phyloP scores from a whole-genome alignment of 2,888 invertebrate genomes.

The Parelbella ahira region DNA sequence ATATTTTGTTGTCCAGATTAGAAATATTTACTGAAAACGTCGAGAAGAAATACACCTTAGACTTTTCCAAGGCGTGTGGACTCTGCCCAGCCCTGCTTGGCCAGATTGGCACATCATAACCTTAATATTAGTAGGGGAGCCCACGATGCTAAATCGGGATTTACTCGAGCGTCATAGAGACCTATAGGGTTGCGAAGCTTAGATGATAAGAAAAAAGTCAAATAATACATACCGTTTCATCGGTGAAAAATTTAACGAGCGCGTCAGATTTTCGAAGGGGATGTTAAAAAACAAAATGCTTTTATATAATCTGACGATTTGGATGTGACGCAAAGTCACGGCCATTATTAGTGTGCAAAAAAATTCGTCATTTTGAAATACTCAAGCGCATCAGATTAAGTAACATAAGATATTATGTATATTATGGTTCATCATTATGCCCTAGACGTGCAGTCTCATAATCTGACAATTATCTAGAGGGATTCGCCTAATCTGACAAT shows the following conservation, averaged over 20 bases:
- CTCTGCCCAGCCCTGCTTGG: too few species aligned
- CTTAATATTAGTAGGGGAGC: conserved; percentile 26
- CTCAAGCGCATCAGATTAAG: too few species aligned
- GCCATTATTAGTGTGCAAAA: conserved; percentile 27
- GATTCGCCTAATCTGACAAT: conserved; percentile 3
- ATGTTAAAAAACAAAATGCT: conserved; percentile 17
- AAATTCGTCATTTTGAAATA: conserved; percentile 31
- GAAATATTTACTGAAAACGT: too few species aligned
- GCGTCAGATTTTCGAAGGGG: conserved; percentile 25
- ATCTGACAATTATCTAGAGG: conserved; percentile 1
- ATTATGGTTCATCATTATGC: conserved; percentile 27
- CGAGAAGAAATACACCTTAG: too few species aligned
- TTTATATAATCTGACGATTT: conserved; percentile 28
- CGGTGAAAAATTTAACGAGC: conserved; percentile 5
- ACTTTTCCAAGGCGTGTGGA: too few species aligned
- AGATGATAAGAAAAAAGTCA: too few species aligned
- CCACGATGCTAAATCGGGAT: conserved; percentile 26
- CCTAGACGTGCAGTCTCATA: conserved; percentile 17
- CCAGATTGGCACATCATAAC: too few species aligned
- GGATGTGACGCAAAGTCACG: conserved; percentile 29
- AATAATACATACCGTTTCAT: conserved; percentile 1
- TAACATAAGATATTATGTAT: too few species aligned
- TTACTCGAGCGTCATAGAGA: conserved; percentile 26
- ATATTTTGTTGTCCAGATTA: too few species aligned
- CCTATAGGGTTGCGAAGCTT: conserved; percentile 27